A percentile compares a stretch with the other conserved stretches of the same genome.
phyloP scores from a whole-genome alignment of 1,140 invertebrate genomes.

The Heliothis virescens region DNA sequence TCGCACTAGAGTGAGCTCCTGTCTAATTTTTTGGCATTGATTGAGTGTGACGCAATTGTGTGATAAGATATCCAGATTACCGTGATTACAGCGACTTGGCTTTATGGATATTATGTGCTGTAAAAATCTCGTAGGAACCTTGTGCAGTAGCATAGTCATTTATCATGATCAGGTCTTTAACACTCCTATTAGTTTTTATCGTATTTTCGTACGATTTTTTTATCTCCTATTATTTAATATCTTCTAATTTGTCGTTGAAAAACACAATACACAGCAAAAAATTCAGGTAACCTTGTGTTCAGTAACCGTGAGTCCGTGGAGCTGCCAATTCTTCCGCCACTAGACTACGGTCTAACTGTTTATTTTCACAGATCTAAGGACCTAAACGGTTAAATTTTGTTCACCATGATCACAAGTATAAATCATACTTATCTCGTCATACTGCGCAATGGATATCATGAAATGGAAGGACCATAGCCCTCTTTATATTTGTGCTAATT shows the following conservation, averaged over 20 bases:
- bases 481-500: too few relatives aligned
- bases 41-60: slow-evolving; percentile 75
- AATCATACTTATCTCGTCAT: too few relatives aligned
- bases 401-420: too few relatives aligned
- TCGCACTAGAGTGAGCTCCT: slow-evolving; percentile 65
- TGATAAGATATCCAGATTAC: slow-evolving; percentile 81
- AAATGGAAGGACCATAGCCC: too few relatives aligned
- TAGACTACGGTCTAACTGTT: not conserved
- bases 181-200: too few relatives aligned
- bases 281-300: slow-evolving; percentile 60
- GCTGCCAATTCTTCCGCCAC: slow-evolving; percentile 22
- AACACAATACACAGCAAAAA: not conserved
- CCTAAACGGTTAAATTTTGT: not conserved
- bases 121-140: slow-evolving; percentile 37
- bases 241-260: not conserved
- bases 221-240: not conserved
- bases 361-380: not conserved
- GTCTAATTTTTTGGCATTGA: slow-evolving; percentile 80
- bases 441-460: too few relatives aligned
- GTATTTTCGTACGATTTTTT: not conserved
- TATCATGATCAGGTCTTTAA: not conserved
- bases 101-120: slow-evolving; percentile 40
- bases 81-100: slow-evolving; percentile 66
- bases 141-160: not conserved
- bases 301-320: slow-evolving; percentile 67